Conservation (phyloP, 2,797 vertebrate genomes). For the Catharus ustulatus region DNA sequence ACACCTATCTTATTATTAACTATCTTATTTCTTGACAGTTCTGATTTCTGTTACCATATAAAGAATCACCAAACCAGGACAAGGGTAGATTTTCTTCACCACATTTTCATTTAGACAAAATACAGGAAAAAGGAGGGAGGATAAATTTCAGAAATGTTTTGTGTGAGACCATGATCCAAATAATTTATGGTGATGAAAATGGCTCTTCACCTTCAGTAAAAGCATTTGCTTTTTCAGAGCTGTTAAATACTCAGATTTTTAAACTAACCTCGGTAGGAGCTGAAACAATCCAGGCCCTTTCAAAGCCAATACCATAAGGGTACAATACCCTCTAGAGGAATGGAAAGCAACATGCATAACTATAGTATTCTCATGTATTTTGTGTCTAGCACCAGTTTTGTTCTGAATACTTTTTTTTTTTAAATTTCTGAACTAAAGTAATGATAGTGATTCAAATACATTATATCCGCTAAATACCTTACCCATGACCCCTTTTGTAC, state of each 20-base stretch:
- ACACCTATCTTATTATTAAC: neutral
- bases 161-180: fast-evolving
- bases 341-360: conserved; percentile 14
- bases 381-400: neutral
- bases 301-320: neutral
- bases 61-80: neutral
- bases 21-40: neutral
- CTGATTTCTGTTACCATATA: neutral
- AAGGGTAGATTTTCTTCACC: neutral
- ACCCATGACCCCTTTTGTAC: fast-evolving
- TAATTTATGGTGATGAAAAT: neutral
- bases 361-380: neutral
- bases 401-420: neutral
- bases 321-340: conserved; percentile 55
- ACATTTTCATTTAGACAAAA: neutral
- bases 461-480: neutral
- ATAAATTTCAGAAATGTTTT: neutral
- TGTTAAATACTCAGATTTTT: neutral
- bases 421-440: neutral
- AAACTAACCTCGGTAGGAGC: neutral
- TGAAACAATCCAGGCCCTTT: conserved; percentile 1
- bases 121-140: neutral
- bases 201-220: neutral
- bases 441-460: neutral
- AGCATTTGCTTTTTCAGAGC: neutral